phyloP scores from a whole-genome alignment of 1,140 invertebrate genomes.

The Contarinia nasturtii region DNA sequence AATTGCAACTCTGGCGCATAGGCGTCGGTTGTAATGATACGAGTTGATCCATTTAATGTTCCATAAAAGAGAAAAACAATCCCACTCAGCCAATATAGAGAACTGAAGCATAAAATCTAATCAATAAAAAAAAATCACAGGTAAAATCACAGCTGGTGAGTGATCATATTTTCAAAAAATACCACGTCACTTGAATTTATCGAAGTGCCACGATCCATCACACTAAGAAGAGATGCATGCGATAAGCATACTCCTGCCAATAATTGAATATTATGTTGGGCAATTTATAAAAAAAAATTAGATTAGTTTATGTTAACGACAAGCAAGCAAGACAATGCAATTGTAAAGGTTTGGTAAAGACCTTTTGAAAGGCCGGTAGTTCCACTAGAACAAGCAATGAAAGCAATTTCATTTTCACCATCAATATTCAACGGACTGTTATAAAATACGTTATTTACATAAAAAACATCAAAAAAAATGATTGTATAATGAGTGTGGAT shows the following conservation, averaged over 20 bases:
- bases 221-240: background rate
- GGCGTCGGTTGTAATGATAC: background rate
- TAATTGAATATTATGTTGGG: too few species aligned
- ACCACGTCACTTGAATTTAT: too few species aligned
- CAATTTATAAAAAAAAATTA: too few species aligned
- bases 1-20: background rate
- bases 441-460: too few species aligned
- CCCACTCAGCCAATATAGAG: background rate
- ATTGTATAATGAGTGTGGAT: too few species aligned
- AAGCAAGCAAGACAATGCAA: too few species aligned
- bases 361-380: constrained; percentile 64
- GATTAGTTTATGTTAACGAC: too few species aligned
- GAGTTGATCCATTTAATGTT: background rate
- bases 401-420: constrained; percentile 17
- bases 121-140: too few species aligned
- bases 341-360: constrained; percentile 19
- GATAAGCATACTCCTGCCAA: background rate
- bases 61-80: background rate
- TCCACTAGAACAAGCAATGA: constrained; percentile 38
- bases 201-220: too few species aligned
- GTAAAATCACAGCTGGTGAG: background rate
- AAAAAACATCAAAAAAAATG: too few species aligned
- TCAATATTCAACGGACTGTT: constrained; percentile 7
- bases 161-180: too few species aligned
- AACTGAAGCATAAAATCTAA: background rate